Evolutionary conservation across 2,797 vertebrate genomes (phyloP).

Genomic region (Macropus fuliginosus): DNA sequence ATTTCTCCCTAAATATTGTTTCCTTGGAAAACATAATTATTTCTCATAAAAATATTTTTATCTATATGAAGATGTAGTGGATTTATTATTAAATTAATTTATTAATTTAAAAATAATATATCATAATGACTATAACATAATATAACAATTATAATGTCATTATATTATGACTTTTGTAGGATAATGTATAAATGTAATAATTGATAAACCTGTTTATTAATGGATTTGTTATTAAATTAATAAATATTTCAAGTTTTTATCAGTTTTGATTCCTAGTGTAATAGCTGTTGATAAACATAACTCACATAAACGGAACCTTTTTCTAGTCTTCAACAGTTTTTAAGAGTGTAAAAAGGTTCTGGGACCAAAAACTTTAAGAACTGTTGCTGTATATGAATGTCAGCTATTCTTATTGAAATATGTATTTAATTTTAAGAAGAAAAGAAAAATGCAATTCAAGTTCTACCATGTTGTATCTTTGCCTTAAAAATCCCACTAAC

Average conservation of each 20-base stretch:
- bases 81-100: neutral
- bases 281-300: neutral
- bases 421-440: neutral
- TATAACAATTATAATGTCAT: neutral
- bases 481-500: neutral
- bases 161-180: neutral
- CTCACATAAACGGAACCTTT: neutral
- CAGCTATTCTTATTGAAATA: neutral
- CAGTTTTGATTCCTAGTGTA: neutral
- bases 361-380: neutral
- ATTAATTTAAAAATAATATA: neutral
- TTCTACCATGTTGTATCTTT: neutral
- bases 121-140: neutral
- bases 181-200: neutral
- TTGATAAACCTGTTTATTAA: neutral
- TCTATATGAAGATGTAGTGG: neutral
- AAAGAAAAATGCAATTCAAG: neutral
- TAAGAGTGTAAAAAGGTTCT: neutral
- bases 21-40: neutral
- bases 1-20: neutral
- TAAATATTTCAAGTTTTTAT: neutral
- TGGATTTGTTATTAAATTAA: neutral
- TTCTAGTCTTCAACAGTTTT: neutral
- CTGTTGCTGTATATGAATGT: neutral
- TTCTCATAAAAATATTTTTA: neutral